phyloP scores from a whole-genome alignment of 2,797 vertebrate species.

The Tapirus indicus region DNA sequence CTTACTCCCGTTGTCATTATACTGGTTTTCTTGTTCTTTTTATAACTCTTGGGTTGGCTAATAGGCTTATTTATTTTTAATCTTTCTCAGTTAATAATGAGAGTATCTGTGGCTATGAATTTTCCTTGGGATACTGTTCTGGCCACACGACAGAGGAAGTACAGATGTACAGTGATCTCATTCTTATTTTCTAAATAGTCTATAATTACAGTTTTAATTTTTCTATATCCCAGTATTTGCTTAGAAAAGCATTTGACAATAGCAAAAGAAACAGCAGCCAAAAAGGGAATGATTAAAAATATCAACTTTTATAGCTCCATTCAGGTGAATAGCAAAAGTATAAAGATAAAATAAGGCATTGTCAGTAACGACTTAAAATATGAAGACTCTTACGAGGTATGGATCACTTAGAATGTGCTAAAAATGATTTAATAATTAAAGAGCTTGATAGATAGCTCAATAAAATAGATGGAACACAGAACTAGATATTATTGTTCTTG shows the following conservation, averaged over 20 bases:
- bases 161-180: slow-evolving; percentile 14
- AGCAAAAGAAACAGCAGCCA: background rate
- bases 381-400: background rate
- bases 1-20: background rate
- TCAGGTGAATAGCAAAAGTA: background rate
- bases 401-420: background rate
- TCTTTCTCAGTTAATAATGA: slow-evolving; percentile 50
- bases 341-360: background rate
- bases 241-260: background rate
- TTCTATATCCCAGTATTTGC: slow-evolving; percentile 18
- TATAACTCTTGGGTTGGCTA: slow-evolving; percentile 17
- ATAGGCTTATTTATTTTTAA: slow-evolving; percentile 24
- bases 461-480: background rate
- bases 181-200: slow-evolving; percentile 47
- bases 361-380: slow-evolving; percentile 43
- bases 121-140: slow-evolving; percentile 46
- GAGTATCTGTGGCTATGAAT: slow-evolving; percentile 24
- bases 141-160: background rate
- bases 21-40: slow-evolving; percentile 44
- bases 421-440: slow-evolving; percentile 47
- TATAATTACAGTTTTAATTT: slow-evolving; percentile 44
- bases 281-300: slow-evolving; percentile 12
- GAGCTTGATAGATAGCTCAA: slow-evolving; percentile 29
- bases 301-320: background rate
- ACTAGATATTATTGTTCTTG: background rate